Evolutionary conservation across 2,797 vertebrate species (phyloP).

Genomic region (Rhinella marina): DNA sequence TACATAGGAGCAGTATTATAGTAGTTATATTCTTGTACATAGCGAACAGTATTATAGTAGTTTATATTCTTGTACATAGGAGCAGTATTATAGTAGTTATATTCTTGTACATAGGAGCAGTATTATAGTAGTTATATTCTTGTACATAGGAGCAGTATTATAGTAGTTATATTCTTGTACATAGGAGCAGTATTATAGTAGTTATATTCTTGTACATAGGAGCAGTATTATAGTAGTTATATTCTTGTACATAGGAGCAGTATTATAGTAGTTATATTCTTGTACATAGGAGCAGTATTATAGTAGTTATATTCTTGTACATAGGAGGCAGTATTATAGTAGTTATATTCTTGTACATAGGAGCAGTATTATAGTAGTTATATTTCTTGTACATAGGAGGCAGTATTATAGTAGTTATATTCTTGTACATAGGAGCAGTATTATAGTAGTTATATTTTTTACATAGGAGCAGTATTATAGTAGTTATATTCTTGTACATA

Average conservation of each 20-base stretch:
- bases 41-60: not conserved
- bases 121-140: not conserved
- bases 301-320: not conserved
- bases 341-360: not conserved
- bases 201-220: no score
- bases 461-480: not conserved
- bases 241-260: not conserved
- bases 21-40: not conserved
- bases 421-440: not conserved
- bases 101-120: not conserved
- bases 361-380: conserved; percentile 1
- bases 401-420: conserved; percentile 1
- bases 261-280: not conserved
- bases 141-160: no score
- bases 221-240: not conserved
- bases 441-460: no score
- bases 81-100: not conserved
- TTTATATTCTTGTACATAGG: no score
- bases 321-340: conserved; percentile 3
- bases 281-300: not conserved
- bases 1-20: not conserved
- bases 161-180: not conserved
- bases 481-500: not conserved
- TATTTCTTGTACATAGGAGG: not conserved
- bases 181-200: not conserved